Base-by-base conservation (phyloP, 2,797 vertebrate genomes). In the Onychomys torridus region DNA sequence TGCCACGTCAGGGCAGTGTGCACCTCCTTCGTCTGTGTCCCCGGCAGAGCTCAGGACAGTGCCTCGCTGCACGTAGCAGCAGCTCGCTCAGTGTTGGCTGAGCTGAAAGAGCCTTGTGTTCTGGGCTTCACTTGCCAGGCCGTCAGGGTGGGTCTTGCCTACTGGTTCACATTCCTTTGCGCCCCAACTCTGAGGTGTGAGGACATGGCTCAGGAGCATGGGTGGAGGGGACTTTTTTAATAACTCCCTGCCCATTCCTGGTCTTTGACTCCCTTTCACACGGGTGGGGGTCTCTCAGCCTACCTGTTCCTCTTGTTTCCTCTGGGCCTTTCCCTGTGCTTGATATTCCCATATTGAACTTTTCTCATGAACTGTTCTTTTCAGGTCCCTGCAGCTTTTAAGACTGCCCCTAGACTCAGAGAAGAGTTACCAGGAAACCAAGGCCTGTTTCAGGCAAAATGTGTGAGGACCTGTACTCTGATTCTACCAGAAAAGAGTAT, bases 101-200 rank as follows among this genome's bases (percentile, higher is more conserved):
- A 96, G 82, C 73, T 97, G 95, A 97, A 97, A 97, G 97, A 96
- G 88, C 84, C 97, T 96, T 97, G 81, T 97, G 95, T 97, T 97
- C 78, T 59, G 69, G 17, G 90, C 37, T 27, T 79, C 32, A 2
- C 77, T 92, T 94, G 95, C 97, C 86, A 92, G 61, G 63, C 83
- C 96, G 69, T 90, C 4, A 12, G 90, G 93, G 82, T 86, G 89
- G 95, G 81, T 93, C 92, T 81, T 89, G 78, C 63, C 52, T 97
- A 49, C 89, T 59, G 37, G 90, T 96, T 92, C 81, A 90, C 85
- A 90, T 97, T 97, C 97, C 88, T 93, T 86, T 92, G 92, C 19
- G 0, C 75, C 95, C 69, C 2, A 9, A 12, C 67, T 94, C 77
- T 89, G 94, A 96, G 78, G 92, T 96, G 82, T n/a, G 40, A 85